These are phyloP conservation scores for Celastrina argiolus DNA, from an alignment of 2,888 invertebrate genomes.

Conservation along the genomic window DNA sequence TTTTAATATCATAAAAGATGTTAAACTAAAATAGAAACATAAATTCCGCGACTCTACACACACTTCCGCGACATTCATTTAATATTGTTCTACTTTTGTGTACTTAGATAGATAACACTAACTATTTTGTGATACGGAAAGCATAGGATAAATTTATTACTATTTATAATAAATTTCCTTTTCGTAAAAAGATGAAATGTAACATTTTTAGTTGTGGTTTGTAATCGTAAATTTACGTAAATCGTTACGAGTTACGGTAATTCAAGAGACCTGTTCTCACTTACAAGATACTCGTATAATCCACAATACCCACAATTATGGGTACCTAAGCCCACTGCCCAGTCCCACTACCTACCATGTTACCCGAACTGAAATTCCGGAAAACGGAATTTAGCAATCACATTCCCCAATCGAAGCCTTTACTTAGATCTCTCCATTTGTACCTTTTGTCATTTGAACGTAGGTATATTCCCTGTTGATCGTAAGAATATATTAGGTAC, in stretches of 20 bases:
- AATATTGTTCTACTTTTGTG: no score
- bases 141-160: no score
- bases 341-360: slow-evolving; percentile 1
- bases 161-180: no score
- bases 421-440: background rate
- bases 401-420: slow-evolving; percentile 6
- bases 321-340: background rate
- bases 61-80: no score
- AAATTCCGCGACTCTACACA: no score
- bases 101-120: no score
- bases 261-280: background rate
- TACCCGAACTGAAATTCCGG: slow-evolving; percentile 9
- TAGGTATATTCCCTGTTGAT: background rate
- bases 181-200: no score
- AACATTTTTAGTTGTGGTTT: background rate
- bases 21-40: no score
- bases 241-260: background rate
- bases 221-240: background rate
- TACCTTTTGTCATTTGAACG: background rate
- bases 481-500: no score
- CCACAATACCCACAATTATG: background rate
- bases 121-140: no score
- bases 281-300: background rate
- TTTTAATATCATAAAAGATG: no score
- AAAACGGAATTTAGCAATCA: slow-evolving; percentile 17